Evolutionary conservation across 2,113 vertebrate genomes (phyloP), one percentile per base, ranked within the genome.

Genomic region (Suricata suricatta): DNA sequence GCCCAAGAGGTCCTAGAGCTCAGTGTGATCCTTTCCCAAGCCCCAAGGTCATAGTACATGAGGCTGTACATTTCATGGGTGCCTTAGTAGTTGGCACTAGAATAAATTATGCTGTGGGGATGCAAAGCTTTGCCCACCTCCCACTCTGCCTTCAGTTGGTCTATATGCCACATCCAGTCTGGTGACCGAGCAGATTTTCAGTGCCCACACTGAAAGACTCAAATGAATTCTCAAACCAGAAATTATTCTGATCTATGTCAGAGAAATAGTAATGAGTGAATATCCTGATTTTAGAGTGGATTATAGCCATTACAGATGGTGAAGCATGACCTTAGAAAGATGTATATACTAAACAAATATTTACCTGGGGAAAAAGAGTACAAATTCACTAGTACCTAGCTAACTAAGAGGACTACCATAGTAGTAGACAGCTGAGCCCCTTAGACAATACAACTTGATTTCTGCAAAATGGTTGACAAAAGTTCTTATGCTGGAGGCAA

Each of bases 241-340:
- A 68, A 86, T 96, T n/a, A 27, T 47, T 86, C 17, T 90, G 47
- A 93, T 76, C 33, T 96, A 66, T 57, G 10, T 72, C 41, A 54
- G 35, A 15, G 38, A 91, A 82, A 12, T 60, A 87, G 72, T 66
- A 63, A 50, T 72, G 44, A 69, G 57, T 97, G 44, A 72, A 16
- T 57, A n/a, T 84, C 23, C 41, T 94, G 29, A 52, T 19, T 88
- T 82, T 57, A 77, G 64, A 68, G 54, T 95, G 25, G 50, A 57
- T 83, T 95, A 50, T 89, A 66, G 44, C 76, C 52, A 21, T 90
- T 71, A 64, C 17, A 74, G 31, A 64, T 54, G 38, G 31, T 38
- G n/a, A 52, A 76, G 35, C 64, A 79, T 68, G 54, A 66, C 15
- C 13, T 88, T 81, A 93, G 69, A 71, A 66, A 47, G 50, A 57